Evolutionary conservation across 2,797 vertebrate species (phyloP), one percentile per base, ranked within the genome.

Genomic region (Clangula hyemalis): DNA sequence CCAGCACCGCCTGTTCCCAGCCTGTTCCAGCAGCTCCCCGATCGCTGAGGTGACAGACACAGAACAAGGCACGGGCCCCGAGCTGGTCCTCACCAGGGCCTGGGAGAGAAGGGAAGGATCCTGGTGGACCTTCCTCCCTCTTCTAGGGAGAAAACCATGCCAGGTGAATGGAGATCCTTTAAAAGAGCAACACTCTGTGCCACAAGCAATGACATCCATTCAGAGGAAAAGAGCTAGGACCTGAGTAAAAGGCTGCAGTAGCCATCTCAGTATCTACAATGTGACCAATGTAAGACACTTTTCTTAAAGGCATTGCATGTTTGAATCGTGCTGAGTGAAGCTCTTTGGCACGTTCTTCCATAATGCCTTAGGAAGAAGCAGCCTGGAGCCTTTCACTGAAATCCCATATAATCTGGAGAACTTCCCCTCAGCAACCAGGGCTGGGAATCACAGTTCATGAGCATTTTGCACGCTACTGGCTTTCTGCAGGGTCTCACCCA

Each of bases 1-100:
- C 49, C 65, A 80, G 96, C 92, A 96, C 94, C 92, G 92, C 78
- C 69, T 95, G 94, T 96, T 95, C 96, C 86, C 83, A 89, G 94
- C 57, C 81, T 94, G 94, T 97, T 97, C 94, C 95, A 96, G 90
- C 94, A 93, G 88, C 92, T 90, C 87, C 86, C 78, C 3, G 5
- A 47, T 47, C 75, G 38, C 84, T 83, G 94, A 93, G 72, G 90
- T 92, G 86, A 94, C 87, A 70, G 90, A 49, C 71, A 83, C 19
- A 0, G 87, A 97, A 96, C 7, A 38, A 94, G 65, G 54, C 92
- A 77, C 18, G 39, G 84, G 86, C 78, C 89, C 89, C 1, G 0
- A 90, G 75, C 71, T 72, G 82, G 79, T 93, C 84, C 72, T 77
- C 92, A 92, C n/a, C 36, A 69, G 86, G 74, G 84, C 92, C 78